These are phyloP conservation scores for Rhinella marina DNA, from an alignment of 2,797 vertebrate species.

Conservation along the genomic window DNA sequence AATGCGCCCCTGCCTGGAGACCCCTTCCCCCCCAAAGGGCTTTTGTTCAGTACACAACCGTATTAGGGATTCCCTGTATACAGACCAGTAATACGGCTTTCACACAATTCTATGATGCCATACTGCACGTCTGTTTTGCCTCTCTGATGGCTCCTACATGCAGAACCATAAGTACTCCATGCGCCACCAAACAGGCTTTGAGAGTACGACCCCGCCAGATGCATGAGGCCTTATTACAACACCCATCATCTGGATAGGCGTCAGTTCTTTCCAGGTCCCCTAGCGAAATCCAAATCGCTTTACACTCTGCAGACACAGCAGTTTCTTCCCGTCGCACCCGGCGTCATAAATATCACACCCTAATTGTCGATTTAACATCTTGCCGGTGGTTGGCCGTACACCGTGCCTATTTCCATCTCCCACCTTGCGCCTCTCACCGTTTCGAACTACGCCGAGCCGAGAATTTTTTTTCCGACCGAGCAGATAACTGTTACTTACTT, in stretches of 20 bases:
- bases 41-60: no score
- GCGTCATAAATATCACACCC: slow-evolving; percentile 14
- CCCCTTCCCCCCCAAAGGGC: no score
- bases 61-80: no score
- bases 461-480: slow-evolving; percentile 21
- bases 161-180: background rate
- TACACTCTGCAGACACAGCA: slow-evolving; percentile 8
- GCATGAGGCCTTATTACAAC: background rate
- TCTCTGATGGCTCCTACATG: background rate
- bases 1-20: no score
- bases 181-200: background rate
- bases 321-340: background rate
- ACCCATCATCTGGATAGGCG: background rate
- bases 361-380: slow-evolving; percentile 10
- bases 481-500: slow-evolving; percentile 52
- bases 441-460: slow-evolving; percentile 43
- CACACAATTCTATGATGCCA: no score
- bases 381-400: slow-evolving; percentile 2
- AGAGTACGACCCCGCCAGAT: background rate
- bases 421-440: slow-evolving; percentile 6
- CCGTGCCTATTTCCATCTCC: slow-evolving; percentile 1
- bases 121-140: no score
- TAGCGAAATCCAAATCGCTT: background rate
- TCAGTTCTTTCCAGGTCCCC: background rate
- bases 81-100: no score